These are phyloP conservation scores for Stichopus chloronotus DNA, from an alignment of 35 echinoderm and acorn worm species.

Conservation along the genomic window DNA sequence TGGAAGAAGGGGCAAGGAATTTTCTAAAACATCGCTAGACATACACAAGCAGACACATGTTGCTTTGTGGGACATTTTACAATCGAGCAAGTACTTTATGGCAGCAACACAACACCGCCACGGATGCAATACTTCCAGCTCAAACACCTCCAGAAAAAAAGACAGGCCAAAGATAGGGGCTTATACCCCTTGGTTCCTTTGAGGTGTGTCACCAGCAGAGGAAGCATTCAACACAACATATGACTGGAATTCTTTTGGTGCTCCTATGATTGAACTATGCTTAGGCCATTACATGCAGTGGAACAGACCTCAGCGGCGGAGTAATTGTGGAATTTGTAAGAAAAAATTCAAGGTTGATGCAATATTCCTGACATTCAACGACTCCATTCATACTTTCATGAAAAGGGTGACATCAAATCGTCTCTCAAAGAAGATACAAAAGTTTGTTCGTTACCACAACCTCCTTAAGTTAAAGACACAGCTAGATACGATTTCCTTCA, in stretches of 20 bases:
- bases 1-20: not conserved
- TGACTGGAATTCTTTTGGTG: not conserved
- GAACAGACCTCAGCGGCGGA: not conserved
- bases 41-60: not conserved
- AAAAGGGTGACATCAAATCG: not conserved
- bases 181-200: not conserved
- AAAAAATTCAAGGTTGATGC: constrained; percentile 2
- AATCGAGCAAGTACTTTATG: not conserved
- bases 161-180: not conserved
- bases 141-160: not conserved
- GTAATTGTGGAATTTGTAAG: not conserved
- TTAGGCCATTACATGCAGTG: not conserved
- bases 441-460: not conserved
- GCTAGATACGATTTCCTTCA: constrained; percentile 11
- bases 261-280: not conserved
- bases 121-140: no score
- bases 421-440: not conserved
- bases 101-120: not conserved
- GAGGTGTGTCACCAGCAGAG: not conserved
- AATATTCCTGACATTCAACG: not conserved
- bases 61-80: not conserved
- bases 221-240: not conserved
- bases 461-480: not conserved
- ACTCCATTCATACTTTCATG: not conserved
- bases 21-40: not conserved